A percentile compares a stretch with the other conserved stretches of the same genome.
These are phyloP conservation scores for Neoniphon sammara DNA, from an alignment of 2,797 vertebrate genomes.

Conservation along the genomic window DNA sequence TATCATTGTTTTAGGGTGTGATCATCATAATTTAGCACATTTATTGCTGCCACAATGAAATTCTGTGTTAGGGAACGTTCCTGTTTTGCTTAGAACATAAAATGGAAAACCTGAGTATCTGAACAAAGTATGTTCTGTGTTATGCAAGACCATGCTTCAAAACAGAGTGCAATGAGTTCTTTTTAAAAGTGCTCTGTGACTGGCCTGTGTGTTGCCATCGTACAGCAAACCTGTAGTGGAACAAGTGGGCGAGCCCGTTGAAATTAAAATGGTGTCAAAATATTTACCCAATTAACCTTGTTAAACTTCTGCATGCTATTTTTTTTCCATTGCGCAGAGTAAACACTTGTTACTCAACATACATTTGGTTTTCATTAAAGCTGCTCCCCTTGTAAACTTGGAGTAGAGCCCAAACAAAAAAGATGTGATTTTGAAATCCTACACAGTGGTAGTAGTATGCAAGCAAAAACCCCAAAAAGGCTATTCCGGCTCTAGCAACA, in stretches of 20 bases:
- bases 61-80: constrained; percentile 34
- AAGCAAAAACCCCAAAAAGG: not conserved
- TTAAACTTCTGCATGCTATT: constrained; percentile 20
- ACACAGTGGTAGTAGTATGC: not conserved
- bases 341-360: constrained; percentile 24
- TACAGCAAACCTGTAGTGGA: constrained; percentile 29
- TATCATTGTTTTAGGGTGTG: not conserved
- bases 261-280: constrained; percentile 61
- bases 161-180: constrained; percentile 51
- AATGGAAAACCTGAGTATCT: constrained; percentile 63
- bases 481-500: not conserved
- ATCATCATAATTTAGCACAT: constrained; percentile 21
- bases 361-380: constrained; percentile 50
- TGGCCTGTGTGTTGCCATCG: constrained; percentile 45
- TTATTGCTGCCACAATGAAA: constrained; percentile 29
- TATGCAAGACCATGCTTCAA: constrained; percentile 48
- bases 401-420: constrained; percentile 23
- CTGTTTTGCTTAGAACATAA: constrained; percentile 57
- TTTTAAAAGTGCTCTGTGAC: constrained; percentile 54
- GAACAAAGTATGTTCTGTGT: constrained; percentile 61
- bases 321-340: constrained; percentile 11
- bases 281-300: constrained; percentile 66
- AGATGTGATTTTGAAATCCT: constrained; percentile 8
- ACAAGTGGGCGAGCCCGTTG: constrained; percentile 42
- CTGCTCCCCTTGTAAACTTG: constrained; percentile 12